Evolutionary conservation across 2,113 vertebrate genomes (phyloP).

Genomic region (Corythoichthys intestinalis): DNA sequence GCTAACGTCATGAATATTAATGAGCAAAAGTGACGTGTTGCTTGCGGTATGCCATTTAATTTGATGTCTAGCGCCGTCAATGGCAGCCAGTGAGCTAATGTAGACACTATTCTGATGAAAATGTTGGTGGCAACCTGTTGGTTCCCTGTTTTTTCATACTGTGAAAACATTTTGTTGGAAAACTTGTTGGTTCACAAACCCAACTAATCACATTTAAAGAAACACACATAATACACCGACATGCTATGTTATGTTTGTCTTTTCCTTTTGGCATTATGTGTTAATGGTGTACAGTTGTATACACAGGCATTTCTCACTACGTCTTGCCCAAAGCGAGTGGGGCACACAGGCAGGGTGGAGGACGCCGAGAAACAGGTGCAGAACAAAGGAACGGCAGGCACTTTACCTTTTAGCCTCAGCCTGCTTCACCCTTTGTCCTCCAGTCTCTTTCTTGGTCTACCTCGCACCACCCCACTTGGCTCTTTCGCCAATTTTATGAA

Average conservation of each 20-base stretch:
- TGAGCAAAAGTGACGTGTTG: no score
- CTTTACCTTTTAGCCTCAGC: conserved; percentile 57
- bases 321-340: conserved; percentile 27
- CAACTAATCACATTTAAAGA: neutral
- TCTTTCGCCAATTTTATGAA: conserved; percentile 1
- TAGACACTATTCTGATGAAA: no score
- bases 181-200: neutral
- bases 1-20: no score
- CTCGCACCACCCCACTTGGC: conserved; percentile 22
- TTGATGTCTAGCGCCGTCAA: no score
- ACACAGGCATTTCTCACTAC: conserved; percentile 4
- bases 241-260: neutral
- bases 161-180: neutral
- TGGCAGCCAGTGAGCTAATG: no score
- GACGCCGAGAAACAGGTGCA: conserved; percentile 70
- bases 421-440: conserved; percentile 27
- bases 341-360: conserved; percentile 27
- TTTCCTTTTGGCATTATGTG: neutral
- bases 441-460: conserved; percentile 24
- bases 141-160: neutral
- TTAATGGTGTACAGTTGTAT: neutral
- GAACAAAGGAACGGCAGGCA: conserved; percentile 68
- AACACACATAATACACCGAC: neutral
- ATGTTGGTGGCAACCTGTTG: no score
- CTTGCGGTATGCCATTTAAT: no score